Percentiles rank a stretch among this genome's conserved stretches.
These are phyloP conservation scores for Zele albiditarsus DNA, from an alignment of 2,888 invertebrate species.

Conservation along the genomic window DNA sequence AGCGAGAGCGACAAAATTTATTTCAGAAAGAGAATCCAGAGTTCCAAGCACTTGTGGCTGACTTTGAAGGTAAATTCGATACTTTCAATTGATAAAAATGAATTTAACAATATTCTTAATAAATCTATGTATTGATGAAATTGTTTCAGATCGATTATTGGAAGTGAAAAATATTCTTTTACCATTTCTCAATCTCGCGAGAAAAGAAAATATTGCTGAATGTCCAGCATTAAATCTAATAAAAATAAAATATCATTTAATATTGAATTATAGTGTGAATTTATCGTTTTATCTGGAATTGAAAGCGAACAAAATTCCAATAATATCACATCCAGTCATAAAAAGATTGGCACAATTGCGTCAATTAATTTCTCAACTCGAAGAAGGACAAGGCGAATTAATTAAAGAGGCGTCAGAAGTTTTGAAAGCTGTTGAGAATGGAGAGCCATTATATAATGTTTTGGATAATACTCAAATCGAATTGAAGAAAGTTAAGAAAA, in stretches of 20 bases:
- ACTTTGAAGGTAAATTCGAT: constrained; percentile 80
- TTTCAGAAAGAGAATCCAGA: constrained; percentile 92
- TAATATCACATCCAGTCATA: constrained; percentile 91
- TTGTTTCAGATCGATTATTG: constrained; percentile 72
- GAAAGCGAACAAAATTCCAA: constrained; percentile 82
- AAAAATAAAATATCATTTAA: constrained; percentile 80
- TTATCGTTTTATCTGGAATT: constrained; percentile 89
- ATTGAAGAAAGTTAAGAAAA: not conserved
- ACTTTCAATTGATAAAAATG: not conserved
- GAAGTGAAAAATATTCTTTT: constrained; percentile 80
- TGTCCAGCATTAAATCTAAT: constrained; percentile 83
- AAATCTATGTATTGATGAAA: not conserved
- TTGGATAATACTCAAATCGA: constrained; percentile 37
- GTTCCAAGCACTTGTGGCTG: constrained; percentile 83
- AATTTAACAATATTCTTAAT: not conserved
- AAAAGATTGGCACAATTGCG: constrained; percentile 88
- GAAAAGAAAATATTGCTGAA: constrained; percentile 77
- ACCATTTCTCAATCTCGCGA: constrained; percentile 80
- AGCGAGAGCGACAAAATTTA: constrained; percentile 84
- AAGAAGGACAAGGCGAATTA: constrained; percentile 80
- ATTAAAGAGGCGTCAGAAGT: constrained; percentile 80
- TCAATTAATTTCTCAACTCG: constrained; percentile 83
- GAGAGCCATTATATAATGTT: constrained; percentile 69
- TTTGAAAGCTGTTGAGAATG: constrained; percentile 75
- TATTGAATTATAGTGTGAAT: constrained; percentile 88